Conservation (phyloP, 1,140 invertebrate species). For the Oedothorax gibbosus region DNA sequence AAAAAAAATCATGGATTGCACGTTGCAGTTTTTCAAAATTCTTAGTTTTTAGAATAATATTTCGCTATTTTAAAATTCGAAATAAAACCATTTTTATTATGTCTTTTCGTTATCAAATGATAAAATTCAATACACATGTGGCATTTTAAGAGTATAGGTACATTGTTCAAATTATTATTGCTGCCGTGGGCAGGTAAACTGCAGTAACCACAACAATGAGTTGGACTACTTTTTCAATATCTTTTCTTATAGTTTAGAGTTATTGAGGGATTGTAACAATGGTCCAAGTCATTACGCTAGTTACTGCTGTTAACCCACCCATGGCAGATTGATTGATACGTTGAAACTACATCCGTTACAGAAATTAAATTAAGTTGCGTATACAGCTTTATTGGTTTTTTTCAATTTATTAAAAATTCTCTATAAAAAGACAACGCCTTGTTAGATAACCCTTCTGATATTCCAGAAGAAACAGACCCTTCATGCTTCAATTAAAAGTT, state of each 20-base stretch:
- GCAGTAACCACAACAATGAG: no score
- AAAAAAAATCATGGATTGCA: no score
- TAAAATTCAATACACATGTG: background rate
- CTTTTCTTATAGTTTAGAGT: background rate
- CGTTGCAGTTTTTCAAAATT: no score
- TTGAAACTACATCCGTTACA: background rate
- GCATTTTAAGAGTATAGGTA: background rate
- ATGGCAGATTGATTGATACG: background rate
- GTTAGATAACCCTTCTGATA: no score
- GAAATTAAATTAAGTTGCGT: no score
- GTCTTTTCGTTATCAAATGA: background rate
- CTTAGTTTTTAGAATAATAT: no score
- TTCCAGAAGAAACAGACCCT: constrained; percentile 12
- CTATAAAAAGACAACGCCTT: no score
- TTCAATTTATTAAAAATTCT: no score
- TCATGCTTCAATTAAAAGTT: constrained; percentile 35
- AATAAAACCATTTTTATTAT: background rate
- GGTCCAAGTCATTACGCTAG: no score
- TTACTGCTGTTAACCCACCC: background rate
- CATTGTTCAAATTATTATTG: background rate
- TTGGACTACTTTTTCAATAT: no score
- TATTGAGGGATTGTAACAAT: background rate
- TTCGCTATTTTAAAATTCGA: background rate
- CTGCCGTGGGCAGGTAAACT: no score
- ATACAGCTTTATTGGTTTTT: no score